A percentile compares a stretch with the other conserved stretches of the same genome.
Evolutionary conservation across 2,797 vertebrate species (phyloP).

Genomic region (Australoheros facetus): DNA sequence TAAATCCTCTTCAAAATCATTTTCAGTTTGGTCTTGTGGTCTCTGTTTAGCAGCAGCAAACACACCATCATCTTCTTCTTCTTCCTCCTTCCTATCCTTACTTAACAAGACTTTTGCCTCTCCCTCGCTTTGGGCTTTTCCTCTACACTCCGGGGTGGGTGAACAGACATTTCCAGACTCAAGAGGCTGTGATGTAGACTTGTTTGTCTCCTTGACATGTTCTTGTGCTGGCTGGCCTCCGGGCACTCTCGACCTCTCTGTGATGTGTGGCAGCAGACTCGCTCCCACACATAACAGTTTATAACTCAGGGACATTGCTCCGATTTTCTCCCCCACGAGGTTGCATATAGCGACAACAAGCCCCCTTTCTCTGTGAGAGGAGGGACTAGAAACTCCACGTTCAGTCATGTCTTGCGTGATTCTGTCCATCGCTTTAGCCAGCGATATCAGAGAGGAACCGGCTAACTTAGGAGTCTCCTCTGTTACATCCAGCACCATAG

Average conservation of each 20-base stretch:
- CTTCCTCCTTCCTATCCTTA: slow-evolving; percentile 15
- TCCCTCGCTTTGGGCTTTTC: slow-evolving; percentile 13
- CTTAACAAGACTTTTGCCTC: not conserved
- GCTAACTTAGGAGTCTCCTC: slow-evolving; percentile 74
- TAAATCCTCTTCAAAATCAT: slow-evolving; percentile 56
- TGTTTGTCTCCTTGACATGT: not conserved
- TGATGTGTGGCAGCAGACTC: slow-evolving; percentile 62
- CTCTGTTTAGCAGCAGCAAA: slow-evolving; percentile 23
- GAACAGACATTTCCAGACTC: not conserved
- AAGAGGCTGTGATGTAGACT: not conserved
- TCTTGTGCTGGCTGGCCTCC: slow-evolving; percentile 10
- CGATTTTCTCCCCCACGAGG: slow-evolving; percentile 75
- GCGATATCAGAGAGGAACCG: slow-evolving; percentile 81
- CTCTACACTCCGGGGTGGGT: not conserved
- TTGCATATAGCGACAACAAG: slow-evolving; percentile 73
- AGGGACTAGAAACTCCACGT: slow-evolving; percentile 58
- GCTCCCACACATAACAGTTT: slow-evolving; percentile 82
- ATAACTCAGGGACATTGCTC: slow-evolving; percentile 81
- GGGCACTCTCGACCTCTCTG: slow-evolving; percentile 30
- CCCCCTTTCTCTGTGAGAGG: slow-evolving; percentile 67
- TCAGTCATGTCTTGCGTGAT: slow-evolving; percentile 67
- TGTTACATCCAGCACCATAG: slow-evolving; percentile 80
- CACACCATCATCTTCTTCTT: not conserved
- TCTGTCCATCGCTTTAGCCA: slow-evolving; percentile 65
- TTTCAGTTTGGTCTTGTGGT: slow-evolving; percentile 12